These are phyloP conservation scores for Sanderia malayensis DNA, from an alignment of 30 jellyfish, hydroid and myxozoan species.

Conservation along the genomic window DNA sequence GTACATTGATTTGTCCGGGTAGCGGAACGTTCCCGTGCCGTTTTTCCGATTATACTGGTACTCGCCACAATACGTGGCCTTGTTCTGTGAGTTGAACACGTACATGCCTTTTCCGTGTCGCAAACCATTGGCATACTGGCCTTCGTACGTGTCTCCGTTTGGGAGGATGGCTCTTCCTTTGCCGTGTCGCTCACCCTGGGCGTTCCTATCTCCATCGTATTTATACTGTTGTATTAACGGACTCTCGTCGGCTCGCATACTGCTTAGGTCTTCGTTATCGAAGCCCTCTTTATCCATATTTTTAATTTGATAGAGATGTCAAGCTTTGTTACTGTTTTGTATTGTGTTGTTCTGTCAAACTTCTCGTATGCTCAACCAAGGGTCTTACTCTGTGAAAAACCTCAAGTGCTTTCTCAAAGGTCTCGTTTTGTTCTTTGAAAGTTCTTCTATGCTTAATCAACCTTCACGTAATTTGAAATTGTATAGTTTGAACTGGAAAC, in stretches of 20 bases:
- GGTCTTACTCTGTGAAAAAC: too few relatives aligned
- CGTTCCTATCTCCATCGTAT: conserved; percentile 76
- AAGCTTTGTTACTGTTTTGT: too few relatives aligned
- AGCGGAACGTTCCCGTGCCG: conserved; percentile 76
- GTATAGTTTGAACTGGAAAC: too few relatives aligned
- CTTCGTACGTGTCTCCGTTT: conserved; percentile 86
- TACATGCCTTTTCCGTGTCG: conserved; percentile 89
- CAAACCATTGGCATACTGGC: conserved; percentile 70
- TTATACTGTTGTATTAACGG: conserved; percentile 46
- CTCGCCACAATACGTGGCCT: conserved; percentile 70
- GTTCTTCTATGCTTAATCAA: too few relatives aligned
- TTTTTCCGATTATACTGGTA: conserved; percentile 68
- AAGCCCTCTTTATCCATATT: conserved; percentile 44
- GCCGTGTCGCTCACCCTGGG: conserved; percentile 90
- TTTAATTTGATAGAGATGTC: too few relatives aligned
- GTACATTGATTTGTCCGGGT: conserved; percentile 77
- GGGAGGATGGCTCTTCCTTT: conserved; percentile 75
- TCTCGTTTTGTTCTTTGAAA: too few relatives aligned
- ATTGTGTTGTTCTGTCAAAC: too few relatives aligned
- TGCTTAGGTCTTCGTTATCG: conserved; percentile 38
- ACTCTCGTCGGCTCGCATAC: conserved; percentile 28
- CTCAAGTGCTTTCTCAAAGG: too few relatives aligned
- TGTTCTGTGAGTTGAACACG: conserved; percentile 57
- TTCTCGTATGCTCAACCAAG: too few relatives aligned
- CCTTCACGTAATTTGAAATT: too few relatives aligned